These are phyloP conservation scores for Meles meles DNA, from an alignment of 2,113 vertebrate genomes.

Conservation along the genomic window DNA sequence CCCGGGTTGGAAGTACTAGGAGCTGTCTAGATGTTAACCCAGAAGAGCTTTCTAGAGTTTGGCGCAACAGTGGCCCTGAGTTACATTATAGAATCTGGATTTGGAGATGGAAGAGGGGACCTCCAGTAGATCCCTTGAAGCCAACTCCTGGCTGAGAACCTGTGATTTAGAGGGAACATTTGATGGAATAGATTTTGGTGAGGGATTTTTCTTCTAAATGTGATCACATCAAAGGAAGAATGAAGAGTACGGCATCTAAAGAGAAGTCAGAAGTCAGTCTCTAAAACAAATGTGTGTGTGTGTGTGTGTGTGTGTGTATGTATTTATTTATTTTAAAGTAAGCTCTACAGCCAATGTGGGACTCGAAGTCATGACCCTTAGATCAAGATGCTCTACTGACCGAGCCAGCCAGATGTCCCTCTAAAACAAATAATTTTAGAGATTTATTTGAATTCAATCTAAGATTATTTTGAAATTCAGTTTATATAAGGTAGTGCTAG, in stretches of 20 bases:
- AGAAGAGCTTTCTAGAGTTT: not conserved
- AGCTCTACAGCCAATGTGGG: not conserved
- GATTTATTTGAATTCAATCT: conserved; percentile 1
- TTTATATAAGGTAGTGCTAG: not conserved
- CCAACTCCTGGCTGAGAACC: not conserved
- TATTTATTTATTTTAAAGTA: not conserved
- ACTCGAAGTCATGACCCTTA: not conserved
- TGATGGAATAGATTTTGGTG: not conserved
- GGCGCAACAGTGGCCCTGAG: too few species aligned
- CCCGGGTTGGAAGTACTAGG: not conserved
- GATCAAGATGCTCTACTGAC: not conserved
- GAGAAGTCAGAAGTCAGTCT: not conserved
- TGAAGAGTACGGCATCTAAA: not conserved
- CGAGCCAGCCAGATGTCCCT: not conserved
- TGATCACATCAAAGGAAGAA: not conserved
- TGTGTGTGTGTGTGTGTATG: not conserved
- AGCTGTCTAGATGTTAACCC: not conserved
- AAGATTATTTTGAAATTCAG: conserved; percentile 22
- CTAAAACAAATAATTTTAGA: not conserved
- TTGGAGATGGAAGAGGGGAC: not conserved
- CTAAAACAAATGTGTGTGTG: not conserved
- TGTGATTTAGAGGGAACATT: not conserved
- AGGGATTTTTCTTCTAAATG: not conserved
- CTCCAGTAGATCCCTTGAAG: not conserved
- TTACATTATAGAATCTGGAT: not conserved